Base-by-base conservation (phyloP, 1,140 invertebrate species). In the Heliconius nattereri region DNA sequence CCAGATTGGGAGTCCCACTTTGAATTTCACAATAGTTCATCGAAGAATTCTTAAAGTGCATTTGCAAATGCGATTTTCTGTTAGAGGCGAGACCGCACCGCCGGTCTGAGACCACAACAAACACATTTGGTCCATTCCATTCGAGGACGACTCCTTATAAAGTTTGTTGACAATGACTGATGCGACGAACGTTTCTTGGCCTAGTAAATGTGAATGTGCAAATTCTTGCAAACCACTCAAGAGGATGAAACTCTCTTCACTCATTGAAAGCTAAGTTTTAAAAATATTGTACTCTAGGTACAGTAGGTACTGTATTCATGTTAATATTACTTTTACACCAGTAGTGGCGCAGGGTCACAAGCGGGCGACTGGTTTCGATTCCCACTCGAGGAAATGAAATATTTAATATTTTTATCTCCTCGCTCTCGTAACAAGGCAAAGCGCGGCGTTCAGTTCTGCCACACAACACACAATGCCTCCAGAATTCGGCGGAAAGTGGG, bases 111-210 rank as follows among this genome's bases (percentile, higher is more conserved):
- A 84, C 90, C 87, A 85, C 87, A 88, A 88, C 86, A 90, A 90
- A 89, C 87, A 92, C 90, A 89, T 91, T 90, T 87, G 87, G 85
- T 80, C 84, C 85, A 87, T 89, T 90, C 85, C 83, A 81, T 86
- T 85, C 80, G 80, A 80, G 77, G 78, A 54, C 81, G 84, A 83
- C 78, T 79, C 81, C 82, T 82, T 86, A 87, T 86, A 87, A 89
- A 91, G 81, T 92, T 92, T 89, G 88, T 91, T 91, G 89, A 91
- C 89, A 92, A 91, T 88, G 89, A 92, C 86, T 90, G 89, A 92
- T 91, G 87, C 87, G 80, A 76, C 74, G 70, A 72, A 29, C 76
- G 29, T 77, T 20, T 26, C 45, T 72, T 77, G 37, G 60, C 75
- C 60, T 45, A 76, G 75, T 78, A 71, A 72, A 66, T 76, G 60